A percentile compares a stretch with the other conserved stretches of the same genome.
phyloP scores from a whole-genome alignment of 2,113 vertebrate genomes.

The Girardinichthys multiradiatus region DNA sequence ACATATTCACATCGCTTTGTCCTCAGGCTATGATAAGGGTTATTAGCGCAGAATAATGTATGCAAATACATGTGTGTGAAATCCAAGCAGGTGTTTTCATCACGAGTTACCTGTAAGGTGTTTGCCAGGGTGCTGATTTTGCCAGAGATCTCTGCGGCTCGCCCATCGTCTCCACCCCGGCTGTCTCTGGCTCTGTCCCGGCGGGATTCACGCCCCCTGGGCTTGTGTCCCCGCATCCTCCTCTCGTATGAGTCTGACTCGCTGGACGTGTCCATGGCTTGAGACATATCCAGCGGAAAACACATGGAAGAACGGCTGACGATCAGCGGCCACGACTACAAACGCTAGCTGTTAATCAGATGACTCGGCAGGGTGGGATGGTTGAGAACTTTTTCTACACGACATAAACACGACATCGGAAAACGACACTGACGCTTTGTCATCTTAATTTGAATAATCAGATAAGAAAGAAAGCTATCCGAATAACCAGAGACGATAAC shows the following conservation, averaged over 20 bases:
- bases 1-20: neutral
- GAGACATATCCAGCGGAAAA: constrained; percentile 49
- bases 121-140: constrained; percentile 90
- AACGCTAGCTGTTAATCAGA: constrained; percentile 33
- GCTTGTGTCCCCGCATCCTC: constrained; percentile 61
- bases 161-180: constrained; percentile 33
- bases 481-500: neutral
- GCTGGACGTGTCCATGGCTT: constrained; percentile 89
- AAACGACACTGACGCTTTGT: neutral
- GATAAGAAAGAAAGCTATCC: neutral
- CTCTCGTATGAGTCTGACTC: constrained; percentile 83
- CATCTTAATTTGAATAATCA: constrained; percentile 13
- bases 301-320: neutral
- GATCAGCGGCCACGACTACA: neutral
- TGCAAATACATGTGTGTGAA: neutral
- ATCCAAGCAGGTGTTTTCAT: neutral
- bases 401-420: neutral
- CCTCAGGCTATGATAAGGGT: neutral
- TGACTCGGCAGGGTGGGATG: constrained; percentile 16
- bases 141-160: constrained; percentile 78
- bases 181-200: constrained; percentile 42
- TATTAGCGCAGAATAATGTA: neutral
- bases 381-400: neutral
- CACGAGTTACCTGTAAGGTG: constrained; percentile 88
- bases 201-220: constrained; percentile 68